Evolutionary conservation across 2,797 vertebrate species (phyloP).

Genomic region (Buceros bicornis): DNA sequence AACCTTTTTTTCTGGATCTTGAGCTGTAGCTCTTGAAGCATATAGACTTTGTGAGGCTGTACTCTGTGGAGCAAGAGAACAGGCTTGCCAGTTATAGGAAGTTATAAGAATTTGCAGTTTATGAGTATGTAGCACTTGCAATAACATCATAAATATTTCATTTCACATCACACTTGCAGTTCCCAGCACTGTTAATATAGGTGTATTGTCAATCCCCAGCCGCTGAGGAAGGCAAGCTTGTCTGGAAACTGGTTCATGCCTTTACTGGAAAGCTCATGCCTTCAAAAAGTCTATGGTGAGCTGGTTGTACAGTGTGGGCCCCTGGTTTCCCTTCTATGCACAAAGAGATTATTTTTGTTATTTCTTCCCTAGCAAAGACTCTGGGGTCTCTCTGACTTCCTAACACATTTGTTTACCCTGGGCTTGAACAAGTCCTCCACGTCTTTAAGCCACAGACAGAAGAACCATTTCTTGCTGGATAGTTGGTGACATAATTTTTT

Average conservation of each 20-base stretch:
- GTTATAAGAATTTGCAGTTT: constrained; percentile 54
- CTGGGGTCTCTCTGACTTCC: constrained; percentile 44
- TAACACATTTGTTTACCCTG: constrained; percentile 36
- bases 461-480: not conserved
- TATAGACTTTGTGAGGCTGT: not conserved
- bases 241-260: constrained; percentile 50
- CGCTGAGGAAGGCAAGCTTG: not conserved
- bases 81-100: constrained; percentile 1
- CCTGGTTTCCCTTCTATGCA: constrained; percentile 56
- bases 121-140: constrained; percentile 17
- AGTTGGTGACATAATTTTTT: not conserved
- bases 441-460: not conserved
- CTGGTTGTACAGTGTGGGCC: constrained; percentile 33
- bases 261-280: constrained; percentile 33
- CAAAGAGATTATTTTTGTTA: constrained; percentile 58
- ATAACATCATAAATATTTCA: constrained; percentile 72
- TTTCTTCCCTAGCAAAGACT: constrained; percentile 29
- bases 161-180: constrained; percentile 54
- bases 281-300: constrained; percentile 10
- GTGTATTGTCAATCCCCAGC: constrained; percentile 49
- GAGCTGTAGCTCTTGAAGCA: not conserved
- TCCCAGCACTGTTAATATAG: constrained; percentile 48
- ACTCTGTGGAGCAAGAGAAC: not conserved
- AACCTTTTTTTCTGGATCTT: not conserved
- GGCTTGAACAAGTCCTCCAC: not conserved